Conservation (phyloP, 1,140 invertebrate species). For the Cryptotermes secundus region DNA sequence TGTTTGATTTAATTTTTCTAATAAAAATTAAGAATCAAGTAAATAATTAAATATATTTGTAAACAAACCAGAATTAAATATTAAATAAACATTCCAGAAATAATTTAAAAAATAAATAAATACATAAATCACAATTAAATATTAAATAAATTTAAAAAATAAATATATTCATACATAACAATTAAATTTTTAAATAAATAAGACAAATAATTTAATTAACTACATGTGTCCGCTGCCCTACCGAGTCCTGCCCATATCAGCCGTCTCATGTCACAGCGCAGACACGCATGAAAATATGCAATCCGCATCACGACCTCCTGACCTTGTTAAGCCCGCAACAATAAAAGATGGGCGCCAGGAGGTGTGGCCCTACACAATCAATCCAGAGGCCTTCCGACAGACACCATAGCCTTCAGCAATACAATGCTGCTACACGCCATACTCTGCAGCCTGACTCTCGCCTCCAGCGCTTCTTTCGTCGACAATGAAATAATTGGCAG, state of each 20-base stretch:
- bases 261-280: not conserved
- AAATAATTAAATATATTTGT: no score
- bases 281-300: not conserved
- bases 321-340: not conserved
- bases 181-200: no score
- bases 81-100: no score
- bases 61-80: no score
- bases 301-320: not conserved
- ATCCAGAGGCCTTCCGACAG: not conserved
- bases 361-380: conserved; percentile 30
- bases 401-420: not conserved
- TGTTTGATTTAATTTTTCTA: no score
- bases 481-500: not conserved
- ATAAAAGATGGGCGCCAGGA: conserved; percentile 29
- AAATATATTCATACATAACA: no score
- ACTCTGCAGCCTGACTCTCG: not conserved
- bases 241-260: not conserved
- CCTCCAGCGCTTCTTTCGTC: not conserved
- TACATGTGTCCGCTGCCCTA: no score
- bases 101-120: no score
- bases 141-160: no score
- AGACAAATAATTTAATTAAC: no score
- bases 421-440: not conserved
- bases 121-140: no score
- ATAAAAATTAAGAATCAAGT: no score